Evolutionary conservation across 2,113 vertebrate species (phyloP).

Genomic region (Bubalus kerabau): DNA sequence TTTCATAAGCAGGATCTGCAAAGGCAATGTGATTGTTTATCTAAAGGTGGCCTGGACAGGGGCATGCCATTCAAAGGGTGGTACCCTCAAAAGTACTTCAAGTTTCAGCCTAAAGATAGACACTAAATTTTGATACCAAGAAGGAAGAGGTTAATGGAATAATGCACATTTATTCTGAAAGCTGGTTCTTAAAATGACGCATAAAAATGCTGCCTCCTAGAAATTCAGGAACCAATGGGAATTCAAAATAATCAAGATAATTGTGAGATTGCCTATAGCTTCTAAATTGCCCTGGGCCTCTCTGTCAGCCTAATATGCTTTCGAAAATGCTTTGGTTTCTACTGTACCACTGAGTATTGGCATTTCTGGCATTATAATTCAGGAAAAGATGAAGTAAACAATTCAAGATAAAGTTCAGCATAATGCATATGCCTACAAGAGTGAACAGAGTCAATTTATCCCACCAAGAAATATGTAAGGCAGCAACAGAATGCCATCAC

Average conservation of each 20-base stretch:
- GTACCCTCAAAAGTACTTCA: background rate
- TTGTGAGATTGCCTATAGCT: constrained; percentile 51
- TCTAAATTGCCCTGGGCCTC: constrained; percentile 51
- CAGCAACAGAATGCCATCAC: background rate
- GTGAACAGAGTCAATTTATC: constrained; percentile 8
- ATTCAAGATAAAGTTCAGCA: constrained; percentile 22
- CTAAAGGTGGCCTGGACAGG: background rate
- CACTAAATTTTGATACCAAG: background rate
- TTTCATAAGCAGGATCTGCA: background rate
- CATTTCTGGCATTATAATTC: constrained; percentile 53
- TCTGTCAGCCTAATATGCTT: constrained; percentile 50
- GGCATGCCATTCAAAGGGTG: background rate
- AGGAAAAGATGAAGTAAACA: constrained; percentile 52
- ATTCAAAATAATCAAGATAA: constrained; percentile 69
- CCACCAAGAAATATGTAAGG: background rate
- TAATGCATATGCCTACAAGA: background rate
- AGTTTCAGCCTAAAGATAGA: background rate
- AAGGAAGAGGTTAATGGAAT: constrained; percentile 42
- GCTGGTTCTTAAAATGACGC: constrained; percentile 27
- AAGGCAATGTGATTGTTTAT: background rate
- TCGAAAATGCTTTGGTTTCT: constrained; percentile 52
- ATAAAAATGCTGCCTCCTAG: constrained; percentile 46
- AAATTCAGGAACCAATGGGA: constrained; percentile 46
- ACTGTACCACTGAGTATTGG: constrained; percentile 36
- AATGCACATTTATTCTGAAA: constrained; percentile 1